Evolutionary conservation across 2,113 vertebrate genomes (phyloP).

Genomic region (Corvus hawaiiensis): DNA sequence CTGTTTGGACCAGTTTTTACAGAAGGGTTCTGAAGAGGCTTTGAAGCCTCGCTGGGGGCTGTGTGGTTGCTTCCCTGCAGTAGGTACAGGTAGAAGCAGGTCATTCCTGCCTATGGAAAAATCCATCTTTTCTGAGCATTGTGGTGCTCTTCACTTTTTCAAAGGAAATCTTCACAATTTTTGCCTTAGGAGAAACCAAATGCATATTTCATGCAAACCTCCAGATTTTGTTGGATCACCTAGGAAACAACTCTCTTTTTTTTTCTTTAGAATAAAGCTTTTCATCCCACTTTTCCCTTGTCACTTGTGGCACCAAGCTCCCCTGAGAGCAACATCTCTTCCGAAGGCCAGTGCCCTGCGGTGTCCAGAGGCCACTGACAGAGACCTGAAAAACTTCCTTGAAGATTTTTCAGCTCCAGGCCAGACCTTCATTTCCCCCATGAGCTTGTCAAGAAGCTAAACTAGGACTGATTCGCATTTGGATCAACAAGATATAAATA

Average conservation of each 20-base stretch:
- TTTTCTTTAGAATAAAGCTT: neutral
- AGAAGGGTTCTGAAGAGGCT: neutral
- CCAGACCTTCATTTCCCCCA: neutral
- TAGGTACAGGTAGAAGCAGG: neutral
- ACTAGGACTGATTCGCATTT: neutral
- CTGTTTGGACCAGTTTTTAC: neutral
- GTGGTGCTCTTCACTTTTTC: neutral
- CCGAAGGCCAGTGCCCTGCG: accelerated
- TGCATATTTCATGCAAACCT: neutral
- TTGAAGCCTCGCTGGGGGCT: neutral
- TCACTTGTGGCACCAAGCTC: neutral
- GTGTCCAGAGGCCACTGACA: neutral
- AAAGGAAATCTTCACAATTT: neutral
- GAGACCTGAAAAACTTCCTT: neutral
- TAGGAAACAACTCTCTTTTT: neutral
- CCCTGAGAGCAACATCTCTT: neutral
- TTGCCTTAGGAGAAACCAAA: constrained; percentile 28
- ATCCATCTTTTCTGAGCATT: neutral
- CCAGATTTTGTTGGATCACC: constrained; percentile 7
- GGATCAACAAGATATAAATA: constrained; percentile 4
- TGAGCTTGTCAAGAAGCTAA: neutral
- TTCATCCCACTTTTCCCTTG: neutral
- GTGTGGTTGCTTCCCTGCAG: neutral
- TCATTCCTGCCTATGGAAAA: neutral
- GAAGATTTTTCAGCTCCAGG: neutral